Percentiles rank a stretch among this genome's conserved stretches.
Conservation (phyloP, 2,888 invertebrate genomes). For the Brachyptera putata region DNA sequence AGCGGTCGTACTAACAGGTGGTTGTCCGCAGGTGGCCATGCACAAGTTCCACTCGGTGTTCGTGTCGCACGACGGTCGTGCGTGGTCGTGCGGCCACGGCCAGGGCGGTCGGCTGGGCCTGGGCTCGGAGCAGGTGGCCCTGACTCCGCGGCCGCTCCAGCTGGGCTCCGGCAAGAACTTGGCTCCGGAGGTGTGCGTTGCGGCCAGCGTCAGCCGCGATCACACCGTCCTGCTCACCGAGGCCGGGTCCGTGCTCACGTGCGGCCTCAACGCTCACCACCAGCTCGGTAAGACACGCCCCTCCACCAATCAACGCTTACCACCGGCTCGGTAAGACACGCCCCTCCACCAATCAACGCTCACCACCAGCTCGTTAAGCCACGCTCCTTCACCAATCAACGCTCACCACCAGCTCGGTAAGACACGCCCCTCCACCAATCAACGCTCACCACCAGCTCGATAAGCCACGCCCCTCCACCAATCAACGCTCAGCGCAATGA, state of each 20-base stretch:
- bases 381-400: no score
- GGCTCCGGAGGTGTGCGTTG: conserved; percentile 46
- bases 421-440: no score
- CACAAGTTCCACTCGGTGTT: conserved; percentile 74
- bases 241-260: conserved; percentile 57
- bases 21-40: conserved; percentile 63
- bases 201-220: conserved; percentile 58
- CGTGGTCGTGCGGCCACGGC: conserved; percentile 78
- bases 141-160: conserved; percentile 50
- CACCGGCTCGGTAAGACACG: conserved; percentile 61
- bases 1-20: no score
- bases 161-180: conserved; percentile 37
- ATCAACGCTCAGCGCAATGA: no score
- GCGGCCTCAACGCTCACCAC: conserved; percentile 61
- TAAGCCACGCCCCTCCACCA: no score
- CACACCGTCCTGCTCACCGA: conserved; percentile 64
- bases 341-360: no score
- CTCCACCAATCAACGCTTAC: conserved; percentile 47
- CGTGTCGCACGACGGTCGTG: conserved; percentile 52
- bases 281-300: conserved; percentile 63
- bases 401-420: conserved; percentile 60
- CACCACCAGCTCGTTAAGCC: conserved; percentile 60
- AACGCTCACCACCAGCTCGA: no score
- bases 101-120: conserved; percentile 72
- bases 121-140: conserved; percentile 54